Evolutionary conservation across 2,797 vertebrate species (phyloP), one percentile per base, ranked within the genome.

Genomic region (Aeoliscus strigatus): DNA sequence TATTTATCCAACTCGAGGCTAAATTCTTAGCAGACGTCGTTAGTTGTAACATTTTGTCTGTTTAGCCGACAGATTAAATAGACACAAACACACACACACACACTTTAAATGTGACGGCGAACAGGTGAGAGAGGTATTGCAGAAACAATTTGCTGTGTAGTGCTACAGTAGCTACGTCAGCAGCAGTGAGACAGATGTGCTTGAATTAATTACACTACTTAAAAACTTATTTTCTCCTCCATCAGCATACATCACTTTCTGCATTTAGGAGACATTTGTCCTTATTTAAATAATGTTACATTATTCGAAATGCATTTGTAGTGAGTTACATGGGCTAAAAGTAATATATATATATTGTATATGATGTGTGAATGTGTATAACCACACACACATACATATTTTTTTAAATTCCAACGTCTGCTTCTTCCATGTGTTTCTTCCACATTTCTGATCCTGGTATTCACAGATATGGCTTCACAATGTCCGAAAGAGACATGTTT

Each of bases 101-200:
- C 43, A 40, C 76, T 80, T 72, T 76, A 76, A 75, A 78, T 80
- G 47, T 73, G 72, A 84, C 63, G 68, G 61, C 74, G 68, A 71
- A 71, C 47, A 51, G 44, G 27, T 57, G 9, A 31, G 51, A 82
- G 77, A 82, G 58, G 62, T 55, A 80, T 77, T 44, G 48, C 68
- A 15, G 35, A 35, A 51, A 46, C 24, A 14, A 52, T 55, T 27
- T 59, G 17, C 47, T 51, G 45, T 15, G 42, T 11, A 63, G 66
- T 8, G 9, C 47, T 66, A 77, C 71, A 75, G 75, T 63, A 66
- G 60, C 73, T 51, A 54, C 42, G 23, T 65, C 66, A 74, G 59
- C 64, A 62, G 65, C 46, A 47, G 49, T 35, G 31, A 73, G 58
- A 66, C 56, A 32, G 51, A 15, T 24, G 25, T 37, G 60, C 58